phyloP scores from a whole-genome alignment of 2,888 invertebrate genomes.

The Protonemura montana region DNA sequence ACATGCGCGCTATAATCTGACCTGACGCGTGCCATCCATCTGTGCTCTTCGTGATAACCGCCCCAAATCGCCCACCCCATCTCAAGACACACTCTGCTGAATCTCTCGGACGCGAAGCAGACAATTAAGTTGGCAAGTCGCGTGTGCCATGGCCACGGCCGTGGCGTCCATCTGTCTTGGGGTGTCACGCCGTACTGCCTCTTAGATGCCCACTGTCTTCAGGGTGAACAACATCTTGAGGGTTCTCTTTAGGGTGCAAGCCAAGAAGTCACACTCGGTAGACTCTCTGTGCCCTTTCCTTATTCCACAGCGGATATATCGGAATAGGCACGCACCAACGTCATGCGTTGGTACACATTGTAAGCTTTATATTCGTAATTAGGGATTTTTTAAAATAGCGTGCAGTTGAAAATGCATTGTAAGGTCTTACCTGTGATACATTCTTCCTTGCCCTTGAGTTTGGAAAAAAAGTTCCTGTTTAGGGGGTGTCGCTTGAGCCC shows the following conservation, averaged over 20 bases:
- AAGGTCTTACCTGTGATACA: neutral
- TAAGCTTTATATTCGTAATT: neutral
- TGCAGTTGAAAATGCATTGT: neutral
- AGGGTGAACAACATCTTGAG: neutral
- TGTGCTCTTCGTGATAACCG: neutral
- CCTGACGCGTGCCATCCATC: neutral
- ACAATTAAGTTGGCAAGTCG: neutral
- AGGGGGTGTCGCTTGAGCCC: neutral
- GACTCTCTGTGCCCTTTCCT: neutral
- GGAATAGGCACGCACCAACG: neutral
- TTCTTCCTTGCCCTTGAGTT: neutral
- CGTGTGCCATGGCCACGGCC: neutral
- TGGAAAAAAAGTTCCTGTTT: neutral
- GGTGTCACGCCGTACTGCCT: conserved; percentile 3
- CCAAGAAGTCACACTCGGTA: neutral
- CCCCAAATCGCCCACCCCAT: neutral
- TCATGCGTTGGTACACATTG: neutral
- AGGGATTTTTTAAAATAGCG: neutral
- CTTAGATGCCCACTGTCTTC: neutral
- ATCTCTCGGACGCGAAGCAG: neutral
- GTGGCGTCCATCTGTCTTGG: conserved; percentile 7
- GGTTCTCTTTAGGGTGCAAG: neutral
- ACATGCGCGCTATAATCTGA: neutral
- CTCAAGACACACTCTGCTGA: neutral
- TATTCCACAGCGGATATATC: neutral